phyloP scores from a whole-genome alignment of 2,113 vertebrate genomes.

The Clarias macrocephalus region DNA sequence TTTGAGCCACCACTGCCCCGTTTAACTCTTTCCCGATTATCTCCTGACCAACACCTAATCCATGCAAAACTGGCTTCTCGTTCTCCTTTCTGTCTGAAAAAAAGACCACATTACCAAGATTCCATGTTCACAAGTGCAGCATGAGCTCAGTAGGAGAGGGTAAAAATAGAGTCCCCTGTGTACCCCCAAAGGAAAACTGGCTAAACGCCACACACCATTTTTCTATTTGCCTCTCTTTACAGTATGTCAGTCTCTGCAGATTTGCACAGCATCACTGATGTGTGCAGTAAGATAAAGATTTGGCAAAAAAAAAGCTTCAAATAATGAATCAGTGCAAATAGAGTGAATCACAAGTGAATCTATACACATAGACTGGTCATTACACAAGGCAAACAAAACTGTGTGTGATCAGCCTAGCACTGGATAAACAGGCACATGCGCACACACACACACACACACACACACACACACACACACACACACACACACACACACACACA shows the following conservation, averaged over 20 bases:
- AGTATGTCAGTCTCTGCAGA: background rate
- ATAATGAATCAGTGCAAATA: background rate
- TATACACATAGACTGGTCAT: conserved; percentile 10
- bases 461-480: conserved; percentile 2
- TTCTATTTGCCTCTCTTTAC: background rate
- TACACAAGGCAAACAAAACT: background rate
- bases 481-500: conserved; percentile 7
- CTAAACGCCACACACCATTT: background rate
- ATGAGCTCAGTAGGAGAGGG: conserved; percentile 19
- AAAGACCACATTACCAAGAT: conserved; percentile 31
- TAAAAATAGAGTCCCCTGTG: conserved; percentile 30
- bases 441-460: conserved; percentile 8
- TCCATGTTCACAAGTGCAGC: conserved; percentile 22
- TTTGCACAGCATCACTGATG: background rate
- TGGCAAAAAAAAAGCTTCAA: background rate
- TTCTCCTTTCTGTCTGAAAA: background rate
- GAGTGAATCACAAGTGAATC: background rate
- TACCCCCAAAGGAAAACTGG: background rate
- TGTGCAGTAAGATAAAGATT: background rate
- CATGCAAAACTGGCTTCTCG: background rate
- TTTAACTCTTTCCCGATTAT: background rate
- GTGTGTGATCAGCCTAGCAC: conserved; percentile 6
- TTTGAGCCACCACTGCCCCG: too few species aligned
- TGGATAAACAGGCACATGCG: background rate
- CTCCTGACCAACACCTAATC: background rate